Evolutionary conservation across 2,113 vertebrate species (phyloP), one percentile per base, ranked within the genome.

Genomic region (Fulmarus glacialis): DNA sequence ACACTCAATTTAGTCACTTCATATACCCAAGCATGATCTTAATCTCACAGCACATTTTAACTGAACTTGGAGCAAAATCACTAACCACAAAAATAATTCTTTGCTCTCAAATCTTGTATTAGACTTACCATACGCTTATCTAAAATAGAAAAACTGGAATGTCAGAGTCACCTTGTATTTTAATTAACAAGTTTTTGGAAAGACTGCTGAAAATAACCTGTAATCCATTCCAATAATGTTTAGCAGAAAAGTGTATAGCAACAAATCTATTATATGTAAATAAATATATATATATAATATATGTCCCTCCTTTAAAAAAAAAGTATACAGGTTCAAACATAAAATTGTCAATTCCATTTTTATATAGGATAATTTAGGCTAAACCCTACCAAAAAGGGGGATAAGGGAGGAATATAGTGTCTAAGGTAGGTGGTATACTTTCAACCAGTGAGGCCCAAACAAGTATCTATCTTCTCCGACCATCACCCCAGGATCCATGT

Each of bases 71-170:
- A 87, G 14, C 3, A 87, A 87, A 95, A 78, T 68, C 42, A n/a
- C 15, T 56, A 52, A 47, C 10, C 23, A 86, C 22, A 82, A 48
- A 89, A 89, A 72, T 64, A 8, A 72, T 21, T 75, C 8, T 38
- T 56, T 80, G 26, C 4, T 62, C 19, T 93, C 34, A 66, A 40
- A 58, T 66, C 15, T 89, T 73, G 60, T 74, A 83, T 73, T 93
- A 89, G 36, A 66, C 4, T 83, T 89, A 48, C 20, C 63, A 87
- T 52, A 77, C 73, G 21, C 27, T 87, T 73, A 81, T 53, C 45
- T 91, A 70, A 95, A 93, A 78, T 34, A 77, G 58, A 87, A 73
- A 50, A 89, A 77, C 11, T 40, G 10, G 48, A 90, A 91, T 45
- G 47, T 62, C 68, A 83, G 59, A 67, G 32, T 48, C 36, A 87